Conservation (phyloP, 2,797 vertebrate species). For the Otus scops region DNA sequence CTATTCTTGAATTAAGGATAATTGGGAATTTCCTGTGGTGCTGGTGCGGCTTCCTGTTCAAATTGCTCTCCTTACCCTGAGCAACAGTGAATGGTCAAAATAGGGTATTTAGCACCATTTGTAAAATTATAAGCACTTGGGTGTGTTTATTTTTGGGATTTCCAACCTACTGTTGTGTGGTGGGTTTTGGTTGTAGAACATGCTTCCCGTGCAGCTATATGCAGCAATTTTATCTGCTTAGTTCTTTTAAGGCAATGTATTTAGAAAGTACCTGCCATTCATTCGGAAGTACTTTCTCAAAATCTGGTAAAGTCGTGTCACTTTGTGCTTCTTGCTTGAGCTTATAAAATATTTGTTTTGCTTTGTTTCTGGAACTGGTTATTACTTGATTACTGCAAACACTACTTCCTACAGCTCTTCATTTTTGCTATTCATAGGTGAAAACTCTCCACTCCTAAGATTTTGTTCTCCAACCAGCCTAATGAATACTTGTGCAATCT, state of each 20-base stretch:
- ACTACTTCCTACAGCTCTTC: neutral
- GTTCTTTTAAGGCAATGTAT: neutral
- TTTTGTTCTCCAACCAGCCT: neutral
- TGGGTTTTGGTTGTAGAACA: neutral
- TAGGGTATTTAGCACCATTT: neutral
- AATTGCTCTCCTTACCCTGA: neutral
- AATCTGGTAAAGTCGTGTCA: neutral
- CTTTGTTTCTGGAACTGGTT: neutral
- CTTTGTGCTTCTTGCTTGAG: neutral
- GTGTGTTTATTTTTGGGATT: neutral
- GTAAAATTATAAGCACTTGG: neutral
- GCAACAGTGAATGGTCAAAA: neutral
- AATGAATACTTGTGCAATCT: neutral
- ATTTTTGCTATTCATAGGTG: neutral
- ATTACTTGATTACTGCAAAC: neutral
- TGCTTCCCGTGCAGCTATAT: neutral
- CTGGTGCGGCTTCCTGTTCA: neutral
- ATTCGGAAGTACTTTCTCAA: neutral
- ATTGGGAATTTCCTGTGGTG: conserved; percentile 60
- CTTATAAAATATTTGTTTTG: neutral
- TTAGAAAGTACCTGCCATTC: accelerated
- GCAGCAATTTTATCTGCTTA: neutral
- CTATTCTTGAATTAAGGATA: conserved; percentile 29
- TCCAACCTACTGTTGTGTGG: neutral
- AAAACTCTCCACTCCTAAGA: neutral